Percentiles rank a stretch among this genome's conserved stretches.
Evolutionary conservation across 2,888 invertebrate species (phyloP).

Genomic region (Metalampra italica): DNA sequence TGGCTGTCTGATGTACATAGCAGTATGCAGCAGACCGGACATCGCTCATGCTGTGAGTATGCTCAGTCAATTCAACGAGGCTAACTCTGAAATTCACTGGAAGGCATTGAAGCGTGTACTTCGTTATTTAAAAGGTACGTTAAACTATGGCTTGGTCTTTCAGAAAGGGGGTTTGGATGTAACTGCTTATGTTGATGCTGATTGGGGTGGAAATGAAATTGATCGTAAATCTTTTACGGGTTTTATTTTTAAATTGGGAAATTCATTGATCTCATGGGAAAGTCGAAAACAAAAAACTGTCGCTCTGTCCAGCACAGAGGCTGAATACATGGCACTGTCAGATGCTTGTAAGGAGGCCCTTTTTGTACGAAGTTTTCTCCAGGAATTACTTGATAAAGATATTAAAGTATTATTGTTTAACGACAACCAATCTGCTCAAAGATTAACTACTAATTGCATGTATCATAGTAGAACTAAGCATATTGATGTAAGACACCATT

Average conservation of each 20-base stretch:
- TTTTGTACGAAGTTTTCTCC: neutral
- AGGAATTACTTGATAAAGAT: neutral
- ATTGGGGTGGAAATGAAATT: neutral
- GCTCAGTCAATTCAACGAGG: constrained; percentile 19
- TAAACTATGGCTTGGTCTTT: neutral
- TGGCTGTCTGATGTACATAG: constrained; percentile 16
- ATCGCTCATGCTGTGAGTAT: constrained; percentile 17
- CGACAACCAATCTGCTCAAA: neutral
- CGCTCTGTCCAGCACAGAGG: neutral
- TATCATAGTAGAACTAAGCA: neutral
- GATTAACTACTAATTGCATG: neutral
- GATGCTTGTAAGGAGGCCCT: neutral
- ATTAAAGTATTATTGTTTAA: neutral
- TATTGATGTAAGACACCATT: neutral
- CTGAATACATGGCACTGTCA: neutral
- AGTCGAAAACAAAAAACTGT: neutral
- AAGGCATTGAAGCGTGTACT: neutral
- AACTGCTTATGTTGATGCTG: neutral
- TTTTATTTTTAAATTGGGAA: neutral
- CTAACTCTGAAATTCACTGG: neutral
- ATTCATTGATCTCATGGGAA: neutral
- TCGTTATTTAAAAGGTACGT: neutral
- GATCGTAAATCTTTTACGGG: neutral
- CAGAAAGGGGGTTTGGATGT: neutral
- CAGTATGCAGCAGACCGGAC: constrained; percentile 10